phyloP scores from a whole-genome alignment of 2,888 invertebrate genomes.

The Dryobota labecula region DNA sequence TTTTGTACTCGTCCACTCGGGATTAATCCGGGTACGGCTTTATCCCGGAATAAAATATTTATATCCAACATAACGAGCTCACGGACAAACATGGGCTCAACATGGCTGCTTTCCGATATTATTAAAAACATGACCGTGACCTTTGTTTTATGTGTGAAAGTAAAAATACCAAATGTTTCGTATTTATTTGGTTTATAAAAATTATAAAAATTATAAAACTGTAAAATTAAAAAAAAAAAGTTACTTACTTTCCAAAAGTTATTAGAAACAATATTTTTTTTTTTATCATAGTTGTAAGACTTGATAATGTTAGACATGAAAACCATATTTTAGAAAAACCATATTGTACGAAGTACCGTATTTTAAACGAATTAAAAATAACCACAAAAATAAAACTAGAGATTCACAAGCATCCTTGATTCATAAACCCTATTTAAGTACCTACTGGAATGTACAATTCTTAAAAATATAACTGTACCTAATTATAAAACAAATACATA shows the following conservation, averaged over 20 bases:
- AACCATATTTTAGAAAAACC: not conserved
- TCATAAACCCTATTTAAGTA: not conserved
- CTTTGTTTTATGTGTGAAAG: constrained; percentile 29
- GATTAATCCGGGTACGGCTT: constrained; percentile 74
- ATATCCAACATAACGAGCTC: constrained; percentile 78
- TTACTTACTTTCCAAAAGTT: no score
- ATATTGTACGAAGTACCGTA: not conserved
- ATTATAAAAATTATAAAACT: no score
- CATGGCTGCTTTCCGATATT: constrained; percentile 57
- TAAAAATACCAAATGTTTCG: no score
- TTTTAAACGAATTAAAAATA: not conserved
- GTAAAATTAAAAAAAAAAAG: no score
- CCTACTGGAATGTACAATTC: not conserved
- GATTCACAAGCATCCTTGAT: not conserved
- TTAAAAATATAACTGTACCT: not conserved
- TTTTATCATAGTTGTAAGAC: not conserved
- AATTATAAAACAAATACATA: not conserved
- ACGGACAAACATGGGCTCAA: constrained; percentile 52
- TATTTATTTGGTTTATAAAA: no score
- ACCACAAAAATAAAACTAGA: not conserved
- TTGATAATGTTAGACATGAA: not conserved
- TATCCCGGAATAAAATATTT: constrained; percentile 83
- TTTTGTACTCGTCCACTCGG: constrained; percentile 77
- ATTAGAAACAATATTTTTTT: no score
- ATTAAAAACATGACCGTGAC: constrained; percentile 50